Base-by-base conservation (phyloP, 2,797 vertebrate genomes). In the Numenius phaeopus region DNA sequence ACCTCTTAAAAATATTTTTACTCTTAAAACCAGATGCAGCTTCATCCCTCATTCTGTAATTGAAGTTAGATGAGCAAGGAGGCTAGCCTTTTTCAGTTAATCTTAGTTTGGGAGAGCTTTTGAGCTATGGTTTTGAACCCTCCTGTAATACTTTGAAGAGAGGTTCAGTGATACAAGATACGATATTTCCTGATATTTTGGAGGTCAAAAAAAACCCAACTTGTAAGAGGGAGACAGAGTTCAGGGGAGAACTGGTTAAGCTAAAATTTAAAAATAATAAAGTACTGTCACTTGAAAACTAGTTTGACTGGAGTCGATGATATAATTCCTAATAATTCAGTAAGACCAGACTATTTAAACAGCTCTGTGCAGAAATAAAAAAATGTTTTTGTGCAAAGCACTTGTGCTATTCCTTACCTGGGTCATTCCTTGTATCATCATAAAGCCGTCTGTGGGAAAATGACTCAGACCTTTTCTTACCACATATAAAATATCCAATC, bases 371-470 rank as follows among this genome's bases (percentile, higher is more conserved):
- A 77, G 75, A 87, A 79, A 55, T 44, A 27, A 32, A 49, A 26
- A 44, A 62, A n/a, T 0, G 1, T 55, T 66, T 39, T 62, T 49
- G 22, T 2, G 44, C 20, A 65, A 62, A 87, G 37, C 5, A 3
- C 29, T 57, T 55, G 21, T 71, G 7, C 54, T 59, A 0, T 65
- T 89, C 46, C 64, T 97, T 98, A 99, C 99, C 99, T 98, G 99
- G 98, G 34, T 99, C 98, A 39, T 98, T 97, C 40, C 98, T 98
- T 58, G 94, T 98, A 19, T 99, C 98, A 5, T 99, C 99, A 11
- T 99, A 98, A 95, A 99, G 98, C 90, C 99, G 98, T 62, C 98
- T 98, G 97, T 99, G 99, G 62, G 98, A 98, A 97, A 99, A 99
- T 3, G 94, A 97, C 65, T 98, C 98, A 4, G 92, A 90, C 64